Percentiles rank a stretch among this genome's conserved stretches.
phyloP scores from a whole-genome alignment of 2,797 vertebrate species.

The Rhabdophis nuchalis region DNA sequence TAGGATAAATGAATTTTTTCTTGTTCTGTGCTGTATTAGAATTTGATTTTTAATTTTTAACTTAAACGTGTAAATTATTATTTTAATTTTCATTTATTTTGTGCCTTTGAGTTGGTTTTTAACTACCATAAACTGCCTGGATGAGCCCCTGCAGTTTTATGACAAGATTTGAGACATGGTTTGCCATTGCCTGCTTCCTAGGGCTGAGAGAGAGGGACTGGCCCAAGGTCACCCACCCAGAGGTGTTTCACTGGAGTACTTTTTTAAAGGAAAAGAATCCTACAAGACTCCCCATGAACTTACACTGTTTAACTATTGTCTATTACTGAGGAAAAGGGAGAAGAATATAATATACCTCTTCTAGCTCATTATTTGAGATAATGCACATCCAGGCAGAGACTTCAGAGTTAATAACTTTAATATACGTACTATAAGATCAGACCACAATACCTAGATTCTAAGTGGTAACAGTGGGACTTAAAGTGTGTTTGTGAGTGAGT shows the following conservation, averaged over 20 bases:
- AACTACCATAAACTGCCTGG: not conserved
- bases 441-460: not conserved
- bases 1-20: not conserved
- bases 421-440: not conserved
- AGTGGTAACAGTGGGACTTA: not conserved
- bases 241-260: not conserved
- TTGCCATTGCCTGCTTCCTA: not conserved
- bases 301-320: not conserved
- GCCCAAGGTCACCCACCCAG: not conserved
- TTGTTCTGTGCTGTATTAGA: not conserved
- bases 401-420: not conserved
- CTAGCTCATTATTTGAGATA: not conserved
- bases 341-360: not conserved
- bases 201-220: not conserved
- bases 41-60: not conserved
- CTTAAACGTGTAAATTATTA: not conserved
- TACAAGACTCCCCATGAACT: not conserved
- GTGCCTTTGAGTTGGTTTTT: not conserved
- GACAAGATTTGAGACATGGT: not conserved
- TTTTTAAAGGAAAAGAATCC: not conserved
- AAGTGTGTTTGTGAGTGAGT: not conserved
- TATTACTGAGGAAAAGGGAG: not conserved
- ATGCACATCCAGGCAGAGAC: not conserved
- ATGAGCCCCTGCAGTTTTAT: not conserved
- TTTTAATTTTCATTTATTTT: not conserved